Evolutionary conservation across 2,113 vertebrate genomes (phyloP), one percentile per base, ranked within the genome.

Genomic region (Sclerurus mexicanus): DNA sequence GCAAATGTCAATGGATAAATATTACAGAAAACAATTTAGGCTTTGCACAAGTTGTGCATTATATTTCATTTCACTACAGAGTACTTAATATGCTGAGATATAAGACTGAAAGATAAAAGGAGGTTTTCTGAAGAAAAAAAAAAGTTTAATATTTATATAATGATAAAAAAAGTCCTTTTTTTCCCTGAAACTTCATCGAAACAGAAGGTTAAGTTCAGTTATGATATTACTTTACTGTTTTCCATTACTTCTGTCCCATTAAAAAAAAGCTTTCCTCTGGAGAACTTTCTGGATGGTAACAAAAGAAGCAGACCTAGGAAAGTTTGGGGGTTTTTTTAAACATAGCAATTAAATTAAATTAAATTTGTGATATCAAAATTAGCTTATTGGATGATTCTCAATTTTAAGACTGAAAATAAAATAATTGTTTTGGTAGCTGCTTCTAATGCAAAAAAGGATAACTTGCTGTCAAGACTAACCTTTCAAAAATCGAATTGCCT

Each of bases 361-460:
- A 95, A 55, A 85, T 80, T 83, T 59, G 55, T 3, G 11, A 52
- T 89, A 35, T 71, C 49, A 95, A 96, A 91, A 96, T 93, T 91
- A 83, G 30, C 33, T 60, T 35, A 31, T 5, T 85, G 28, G 12
- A 27, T 85, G 8, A 3, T 33, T 79, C 86, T 64, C n/a, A 46
- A 12, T 66, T 88, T 85, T 73, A 60, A 40, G 46, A 68, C 8
- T 55, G 31, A 73, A 75, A 73, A 22, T 56, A 58, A 73, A 69
- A 14, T 72, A 58, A 66, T 74, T 78, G 6, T 14, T 69, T 8
- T 30, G 14, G 7, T 67, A 71, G 14, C 24, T 63, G 10, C 6
- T 80, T 82, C 33, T 62, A 74, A 40, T 64, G 37, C 27, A 83
- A 60, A 74, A 78, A 84, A 89, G 23, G 9, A 83, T 47, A 47